phyloP scores from a whole-genome alignment of 2,888 invertebrate genomes.

The Pollenia griseotomentosa region DNA sequence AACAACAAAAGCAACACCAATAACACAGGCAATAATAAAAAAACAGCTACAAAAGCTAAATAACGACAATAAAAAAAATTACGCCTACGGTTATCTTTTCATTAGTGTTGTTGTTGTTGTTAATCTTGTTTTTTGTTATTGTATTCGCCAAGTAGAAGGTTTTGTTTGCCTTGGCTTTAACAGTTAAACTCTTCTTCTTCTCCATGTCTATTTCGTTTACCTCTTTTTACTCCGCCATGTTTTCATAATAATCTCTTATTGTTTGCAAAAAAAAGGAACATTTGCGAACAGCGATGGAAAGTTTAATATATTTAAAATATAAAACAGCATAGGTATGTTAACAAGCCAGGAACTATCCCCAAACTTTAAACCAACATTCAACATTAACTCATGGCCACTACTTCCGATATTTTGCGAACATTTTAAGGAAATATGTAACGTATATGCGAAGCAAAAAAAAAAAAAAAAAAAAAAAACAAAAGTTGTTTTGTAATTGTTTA shows the following conservation, averaged over 20 bases:
- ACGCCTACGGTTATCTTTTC: constrained; percentile 39
- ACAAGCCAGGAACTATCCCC: no score
- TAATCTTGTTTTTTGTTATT: constrained; percentile 35
- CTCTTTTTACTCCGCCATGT: neutral
- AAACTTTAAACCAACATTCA: no score
- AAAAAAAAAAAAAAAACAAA: no score
- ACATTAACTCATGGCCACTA: no score
- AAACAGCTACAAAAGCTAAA: neutral
- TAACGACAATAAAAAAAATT: constrained; percentile 43
- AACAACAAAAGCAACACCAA: constrained; percentile 12
- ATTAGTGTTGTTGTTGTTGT: constrained; percentile 4
- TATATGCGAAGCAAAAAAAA: no score
- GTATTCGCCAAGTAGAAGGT: constrained; percentile 17
- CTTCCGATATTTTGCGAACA: no score
- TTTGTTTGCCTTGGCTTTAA: constrained; percentile 60
- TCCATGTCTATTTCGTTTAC: neutral
- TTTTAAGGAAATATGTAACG: no score
- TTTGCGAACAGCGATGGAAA: neutral
- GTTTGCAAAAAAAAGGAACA: neutral
- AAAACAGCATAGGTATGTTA: no score
- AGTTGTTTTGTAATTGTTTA: no score
- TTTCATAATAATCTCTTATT: neutral
- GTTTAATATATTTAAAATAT: neutral
- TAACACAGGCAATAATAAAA: neutral
- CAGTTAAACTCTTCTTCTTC: constrained; percentile 15